Evolutionary conservation across 2,888 invertebrate genomes (phyloP).

Genomic region (Hirtodrosophila cameraria): DNA sequence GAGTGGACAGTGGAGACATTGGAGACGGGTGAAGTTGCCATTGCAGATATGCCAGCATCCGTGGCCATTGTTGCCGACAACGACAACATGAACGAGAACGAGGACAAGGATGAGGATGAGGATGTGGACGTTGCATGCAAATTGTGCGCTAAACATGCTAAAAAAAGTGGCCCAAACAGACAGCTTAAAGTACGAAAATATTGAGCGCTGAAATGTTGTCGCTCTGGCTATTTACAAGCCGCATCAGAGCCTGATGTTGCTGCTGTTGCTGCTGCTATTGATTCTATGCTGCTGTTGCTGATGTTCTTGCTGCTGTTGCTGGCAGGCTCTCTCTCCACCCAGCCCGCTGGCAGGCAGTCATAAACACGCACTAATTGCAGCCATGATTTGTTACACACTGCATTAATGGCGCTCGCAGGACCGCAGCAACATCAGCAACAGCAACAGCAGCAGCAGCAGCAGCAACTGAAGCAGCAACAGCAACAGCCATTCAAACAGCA

Average conservation of each 20-base stretch:
- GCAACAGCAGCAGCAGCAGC: slow-evolving; percentile 23
- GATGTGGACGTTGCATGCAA: slow-evolving; percentile 63
- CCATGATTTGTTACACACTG: slow-evolving; percentile 79
- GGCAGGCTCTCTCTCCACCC: background rate
- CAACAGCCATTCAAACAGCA: slow-evolving; percentile 58
- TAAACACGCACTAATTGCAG: slow-evolving; percentile 81
- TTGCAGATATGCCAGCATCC: slow-evolving; percentile 32
- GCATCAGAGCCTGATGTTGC: too few relatives aligned
- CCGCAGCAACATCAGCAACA: slow-evolving; percentile 41
- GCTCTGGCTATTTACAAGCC: slow-evolving; percentile 41
- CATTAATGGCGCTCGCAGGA: slow-evolving; percentile 73
- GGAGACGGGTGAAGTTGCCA: slow-evolving; percentile 17
- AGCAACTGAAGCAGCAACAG: slow-evolving; percentile 22
- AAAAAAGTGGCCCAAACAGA: slow-evolving; percentile 45
- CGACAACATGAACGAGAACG: background rate
- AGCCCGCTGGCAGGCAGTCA: slow-evolving; percentile 66
- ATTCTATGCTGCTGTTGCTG: background rate
- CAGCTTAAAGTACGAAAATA: slow-evolving; percentile 60
- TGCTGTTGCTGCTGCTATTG: slow-evolving; percentile 2
- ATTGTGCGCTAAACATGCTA: slow-evolving; percentile 67
- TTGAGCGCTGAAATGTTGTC: slow-evolving; percentile 63
- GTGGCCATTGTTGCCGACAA: slow-evolving; percentile 27
- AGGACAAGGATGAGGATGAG: background rate
- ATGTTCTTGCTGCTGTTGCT: too few relatives aligned
- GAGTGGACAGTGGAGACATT: slow-evolving; percentile 25